Conservation (phyloP, 1,140 invertebrate species). For the Plectrocnemia conspersa region DNA sequence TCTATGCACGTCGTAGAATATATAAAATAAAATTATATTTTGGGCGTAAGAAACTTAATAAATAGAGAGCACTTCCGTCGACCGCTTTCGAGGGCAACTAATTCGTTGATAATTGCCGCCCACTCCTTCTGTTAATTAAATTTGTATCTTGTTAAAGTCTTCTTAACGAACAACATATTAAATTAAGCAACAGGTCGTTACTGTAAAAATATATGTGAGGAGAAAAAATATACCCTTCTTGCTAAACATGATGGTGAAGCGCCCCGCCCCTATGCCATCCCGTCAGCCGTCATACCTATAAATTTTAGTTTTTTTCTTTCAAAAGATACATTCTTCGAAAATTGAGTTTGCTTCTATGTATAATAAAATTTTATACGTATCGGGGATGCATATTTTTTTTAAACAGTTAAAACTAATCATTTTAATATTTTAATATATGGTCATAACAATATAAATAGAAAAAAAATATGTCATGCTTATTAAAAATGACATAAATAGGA, state of each 20-base stretch:
- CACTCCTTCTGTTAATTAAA: constrained; percentile 21
- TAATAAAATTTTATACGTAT: too few species aligned
- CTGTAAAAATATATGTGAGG: constrained; percentile 4
- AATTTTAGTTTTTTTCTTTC: constrained; percentile 27
- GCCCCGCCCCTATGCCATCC: constrained; percentile 24
- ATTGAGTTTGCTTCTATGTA: constrained; percentile 17
- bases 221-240: constrained; percentile 21
- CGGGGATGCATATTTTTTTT: too few species aligned
- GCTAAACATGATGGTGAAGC: constrained; percentile 14
- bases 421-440: too few species aligned
- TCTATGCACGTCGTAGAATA: too few species aligned
- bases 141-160: constrained; percentile 17
- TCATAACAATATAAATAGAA: too few species aligned
- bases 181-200: constrained; percentile 25
- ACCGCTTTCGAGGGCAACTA: too few species aligned
- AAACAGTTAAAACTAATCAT: too few species aligned
- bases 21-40: too few species aligned
- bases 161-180: constrained; percentile 20
- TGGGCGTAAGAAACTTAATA: too few species aligned
- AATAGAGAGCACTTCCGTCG: not conserved
- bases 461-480: too few species aligned
- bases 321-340: constrained; percentile 20
- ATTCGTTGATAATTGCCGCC: constrained; percentile 17
- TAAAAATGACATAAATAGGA: too few species aligned
- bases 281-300: constrained; percentile 25